Evolutionary conservation across 2,797 vertebrate genomes (phyloP).

Genomic region (Meda fulgida): DNA sequence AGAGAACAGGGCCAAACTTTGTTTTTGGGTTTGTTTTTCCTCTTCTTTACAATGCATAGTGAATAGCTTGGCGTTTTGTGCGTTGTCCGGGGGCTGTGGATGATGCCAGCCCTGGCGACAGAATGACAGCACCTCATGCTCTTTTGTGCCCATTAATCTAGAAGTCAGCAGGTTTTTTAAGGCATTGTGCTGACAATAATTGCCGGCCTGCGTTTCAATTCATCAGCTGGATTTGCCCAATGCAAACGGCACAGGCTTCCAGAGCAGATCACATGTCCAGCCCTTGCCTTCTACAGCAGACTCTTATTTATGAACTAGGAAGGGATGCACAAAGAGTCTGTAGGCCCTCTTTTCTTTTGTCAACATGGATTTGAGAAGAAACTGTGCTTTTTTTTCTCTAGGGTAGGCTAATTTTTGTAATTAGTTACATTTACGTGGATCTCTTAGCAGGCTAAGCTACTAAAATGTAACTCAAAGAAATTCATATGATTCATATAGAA

Average conservation of each 20-base stretch:
- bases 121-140: conserved; percentile 71
- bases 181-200: conserved; percentile 86
- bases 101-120: conserved; percentile 71
- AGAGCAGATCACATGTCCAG: conserved; percentile 76
- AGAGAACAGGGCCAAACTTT: conserved; percentile 42
- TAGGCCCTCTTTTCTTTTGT: conserved; percentile 33
- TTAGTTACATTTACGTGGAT: not conserved
- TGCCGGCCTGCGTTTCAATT: conserved; percentile 80
- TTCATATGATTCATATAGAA: conserved; percentile 22
- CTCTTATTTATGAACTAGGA: conserved; percentile 67
- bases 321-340: conserved; percentile 28
- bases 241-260: conserved; percentile 69
- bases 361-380: conserved; percentile 22
- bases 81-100: conserved; percentile 70
- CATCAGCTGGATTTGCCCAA: conserved; percentile 85
- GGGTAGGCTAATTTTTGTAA: conserved; percentile 3
- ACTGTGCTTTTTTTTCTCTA: not conserved
- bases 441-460: conserved; percentile 8
- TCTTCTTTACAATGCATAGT: conserved; percentile 66
- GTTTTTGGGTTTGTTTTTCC: conserved; percentile 55
- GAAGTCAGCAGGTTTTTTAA: conserved; percentile 92
- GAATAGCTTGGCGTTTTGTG: conserved; percentile 68
- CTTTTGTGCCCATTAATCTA: conserved; percentile 84
- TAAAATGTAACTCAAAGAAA: conserved; percentile 22
- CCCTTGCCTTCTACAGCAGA: conserved; percentile 79